Base-by-base conservation (phyloP, 1,140 invertebrate species). In the Diabrotica undecimpunctata region DNA sequence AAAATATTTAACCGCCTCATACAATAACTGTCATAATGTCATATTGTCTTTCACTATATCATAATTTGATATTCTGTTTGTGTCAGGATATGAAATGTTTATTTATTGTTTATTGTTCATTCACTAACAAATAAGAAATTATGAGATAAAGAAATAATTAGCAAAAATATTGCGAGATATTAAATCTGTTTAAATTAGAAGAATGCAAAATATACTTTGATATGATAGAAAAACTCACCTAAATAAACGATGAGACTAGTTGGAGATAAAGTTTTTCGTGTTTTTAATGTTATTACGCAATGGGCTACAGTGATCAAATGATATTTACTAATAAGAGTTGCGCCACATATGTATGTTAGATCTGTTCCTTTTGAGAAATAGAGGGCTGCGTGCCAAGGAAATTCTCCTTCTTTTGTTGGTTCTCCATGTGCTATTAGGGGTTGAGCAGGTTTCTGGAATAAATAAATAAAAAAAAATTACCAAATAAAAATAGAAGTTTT, bases 241-340 rank as follows among this genome's bases (percentile, higher is more conserved):
- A 78, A 65, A 65, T 76, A 78, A 7, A 78, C 70, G 0, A 75
- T 69, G 13, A 78, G 64, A 66, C 69, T 75, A 14, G 69, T 70
- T 0, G 73, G 69, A 66, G 71, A 70, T 6, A 77, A 62, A 5
- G 67, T 25, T 10, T 14, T 66, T 13, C 70, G 65, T 2, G 71
- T 72, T 35, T 69, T 70, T 38, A 64, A 79, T 54, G 76, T 73
- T 0, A 82, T 83, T 13, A 87, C 85, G 76, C 93, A 95, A 75
- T 95, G 93, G 0, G 92, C 92, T 0, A 92, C 92, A 0, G 93
- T 95, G 39, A 95, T 78, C 0, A 95, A 84, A 81, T 91, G 91
- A 38, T 81, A 77, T 2, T 84, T 79, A 0, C 86, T 86, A 7
- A 96, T 87, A 56, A 96, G 79, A 0, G 91, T 92, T 0, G 92